phyloP scores from a whole-genome alignment of 2,888 invertebrate species.

The Mesochorus sp. region DNA sequence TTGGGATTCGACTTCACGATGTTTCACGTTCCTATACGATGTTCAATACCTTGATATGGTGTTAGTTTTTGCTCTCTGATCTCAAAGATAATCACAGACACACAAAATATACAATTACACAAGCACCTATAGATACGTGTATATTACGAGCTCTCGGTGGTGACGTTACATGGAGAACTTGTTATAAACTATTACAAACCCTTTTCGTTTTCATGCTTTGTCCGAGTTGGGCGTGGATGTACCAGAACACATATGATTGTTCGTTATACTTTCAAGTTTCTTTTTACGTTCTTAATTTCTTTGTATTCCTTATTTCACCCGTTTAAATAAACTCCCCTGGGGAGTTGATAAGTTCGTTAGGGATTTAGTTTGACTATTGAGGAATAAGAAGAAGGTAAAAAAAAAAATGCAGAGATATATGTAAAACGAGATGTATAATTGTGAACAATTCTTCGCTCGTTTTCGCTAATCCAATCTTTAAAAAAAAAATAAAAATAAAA shows the following conservation, averaged over 20 bases:
- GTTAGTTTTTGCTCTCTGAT: neutral
- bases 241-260: too few relatives aligned
- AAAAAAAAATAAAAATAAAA: neutral
- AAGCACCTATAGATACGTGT: neutral
- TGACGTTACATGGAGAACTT: neutral
- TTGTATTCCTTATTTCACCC: too few relatives aligned
- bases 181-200: slow-evolving; percentile 11
- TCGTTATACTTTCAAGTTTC: too few relatives aligned
- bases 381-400: neutral
- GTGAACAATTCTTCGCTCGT: neutral
- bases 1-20: too few relatives aligned
- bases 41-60: too few relatives aligned
- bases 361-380: neutral
- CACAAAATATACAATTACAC: slow-evolving; percentile 18
- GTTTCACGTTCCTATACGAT: too few relatives aligned
- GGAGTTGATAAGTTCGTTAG: too few relatives aligned
- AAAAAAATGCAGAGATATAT: slow-evolving; percentile 15
- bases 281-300: too few relatives aligned
- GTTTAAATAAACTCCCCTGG: too few relatives aligned
- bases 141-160: slow-evolving; percentile 6
- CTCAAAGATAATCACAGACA: neutral
- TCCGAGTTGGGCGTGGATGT: too few relatives aligned
- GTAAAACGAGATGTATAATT: neutral
- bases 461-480: neutral
- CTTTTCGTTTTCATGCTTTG: slow-evolving; percentile 31